A percentile compares a stretch with the other conserved stretches of the same genome.
These are phyloP conservation scores for Lutjanus erythropterus DNA, from an alignment of 2,113 vertebrate genomes.

Conservation along the genomic window DNA sequence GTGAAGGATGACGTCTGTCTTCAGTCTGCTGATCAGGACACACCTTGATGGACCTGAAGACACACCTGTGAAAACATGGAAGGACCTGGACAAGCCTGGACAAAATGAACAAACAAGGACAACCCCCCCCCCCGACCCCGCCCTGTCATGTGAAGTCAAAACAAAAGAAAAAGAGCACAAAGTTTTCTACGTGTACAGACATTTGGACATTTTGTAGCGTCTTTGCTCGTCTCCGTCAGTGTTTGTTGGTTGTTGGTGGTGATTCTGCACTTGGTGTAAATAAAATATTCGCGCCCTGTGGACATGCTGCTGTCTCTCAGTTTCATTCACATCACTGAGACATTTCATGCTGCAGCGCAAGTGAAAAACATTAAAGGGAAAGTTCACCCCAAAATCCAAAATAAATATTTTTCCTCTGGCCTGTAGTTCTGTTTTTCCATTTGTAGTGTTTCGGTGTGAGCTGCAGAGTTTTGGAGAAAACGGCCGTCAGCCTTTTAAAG, in stretches of 20 bases:
- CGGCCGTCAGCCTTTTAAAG: no score
- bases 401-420: no score
- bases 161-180: slow-evolving; percentile 65
- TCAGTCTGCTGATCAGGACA: not conserved
- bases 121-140: not conserved
- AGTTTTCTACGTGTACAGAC: slow-evolving; percentile 72
- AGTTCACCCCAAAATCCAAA: no score
- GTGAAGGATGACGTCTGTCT: no score
- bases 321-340: not conserved
- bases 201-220: slow-evolving; percentile 51
- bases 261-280: slow-evolving; percentile 59
- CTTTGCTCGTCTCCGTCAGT: slow-evolving; percentile 36
- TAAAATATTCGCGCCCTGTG: slow-evolving; percentile 54
- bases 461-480: no score
- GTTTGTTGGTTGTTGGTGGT: slow-evolving; percentile 58
- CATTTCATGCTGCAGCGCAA: not conserved
- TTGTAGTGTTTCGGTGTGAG: no score
- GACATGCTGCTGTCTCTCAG: not conserved
- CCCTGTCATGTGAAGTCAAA: not conserved
- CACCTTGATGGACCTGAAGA: no score
- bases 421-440: no score
- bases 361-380: not conserved
- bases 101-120: not conserved
- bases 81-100: not conserved
- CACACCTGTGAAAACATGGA: not conserved